Evolutionary conservation across 1,140 invertebrate genomes (phyloP), one percentile per base, ranked within the genome.

Genomic region (Pachyrhynchus sulphureomaculatus): DNA sequence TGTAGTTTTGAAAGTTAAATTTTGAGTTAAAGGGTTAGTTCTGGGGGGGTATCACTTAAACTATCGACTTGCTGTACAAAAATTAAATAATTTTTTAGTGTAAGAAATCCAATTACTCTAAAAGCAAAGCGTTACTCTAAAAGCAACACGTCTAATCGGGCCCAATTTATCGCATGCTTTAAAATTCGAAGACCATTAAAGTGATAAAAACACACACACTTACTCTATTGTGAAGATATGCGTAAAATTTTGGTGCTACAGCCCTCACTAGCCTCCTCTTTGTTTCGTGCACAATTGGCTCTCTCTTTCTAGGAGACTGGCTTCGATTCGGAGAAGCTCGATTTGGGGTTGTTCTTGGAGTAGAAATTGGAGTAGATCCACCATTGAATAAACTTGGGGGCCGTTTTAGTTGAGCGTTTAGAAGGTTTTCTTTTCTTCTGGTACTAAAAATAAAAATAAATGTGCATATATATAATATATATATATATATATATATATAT

Each of bases 211-310:
- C n/a, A n/a, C n/a, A n/a, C n/a, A n/a, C 26, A 13, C 42, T 33
- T 44, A 93, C 84, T 41, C 88, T 84, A 73, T 93, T 92, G 71
- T 91, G 90, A 1, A 92, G 92, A 55, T 92, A 87, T 17, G 91
- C 89, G 74, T 92, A 90, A 78, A 96, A 95, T 75, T 91, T 91
- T 0, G 91, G 90, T 1, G 88, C 80, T 32, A 80, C 70, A 29
- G 68, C 69, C 62, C 70, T 32, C 4, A 64, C 59, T 32, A 60
- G 60, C 6, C 64, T 24, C 5, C 52, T 24, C 26, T 52, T 58
- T 2, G 47, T 18, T 26, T 51, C 41, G n/a, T 33, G 23, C 8
- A 17, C 15, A 17, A 29, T 4, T 10, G 42, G 21, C 15, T 58
- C 54, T n/a, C 65, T 39, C 17, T 56, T 36, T 44, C 66, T 62